Conservation (phyloP, 1,140 invertebrate genomes). For the Olivierus martensii region DNA sequence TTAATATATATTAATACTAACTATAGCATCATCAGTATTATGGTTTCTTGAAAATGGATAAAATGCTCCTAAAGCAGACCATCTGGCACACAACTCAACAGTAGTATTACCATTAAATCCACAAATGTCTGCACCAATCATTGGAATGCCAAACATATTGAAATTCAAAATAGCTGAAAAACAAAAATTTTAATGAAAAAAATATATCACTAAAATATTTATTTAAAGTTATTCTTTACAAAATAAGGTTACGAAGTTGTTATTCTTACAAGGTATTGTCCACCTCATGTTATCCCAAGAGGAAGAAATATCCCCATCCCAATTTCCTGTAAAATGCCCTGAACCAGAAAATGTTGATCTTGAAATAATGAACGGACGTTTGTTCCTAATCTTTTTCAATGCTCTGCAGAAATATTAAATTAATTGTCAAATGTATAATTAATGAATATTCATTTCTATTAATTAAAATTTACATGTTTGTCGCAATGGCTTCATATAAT, state of each 20-base stretch:
- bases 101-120: slow-evolving; percentile 29
- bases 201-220: no score
- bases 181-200: neutral
- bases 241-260: no score
- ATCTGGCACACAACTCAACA: slow-evolving; percentile 52
- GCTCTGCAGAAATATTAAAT: no score
- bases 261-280: slow-evolving; percentile 37
- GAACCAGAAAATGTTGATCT: slow-evolving; percentile 65
- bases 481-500: slow-evolving; percentile 52
- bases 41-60: slow-evolving; percentile 64
- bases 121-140: slow-evolving; percentile 33
- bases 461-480: slow-evolving; percentile 45
- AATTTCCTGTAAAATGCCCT: slow-evolving; percentile 72
- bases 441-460: neutral
- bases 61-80: slow-evolving; percentile 52
- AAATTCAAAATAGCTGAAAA: slow-evolving; percentile 46
- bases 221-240: no score
- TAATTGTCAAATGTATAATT: slow-evolving; percentile 2
- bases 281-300: slow-evolving; percentile 35
- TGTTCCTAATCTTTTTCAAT: slow-evolving; percentile 20
- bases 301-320: slow-evolving; percentile 56
- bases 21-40: slow-evolving; percentile 55
- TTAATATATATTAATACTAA: slow-evolving; percentile 31
- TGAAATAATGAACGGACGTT: slow-evolving; percentile 63
- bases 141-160: slow-evolving; percentile 57